Evolutionary conservation across 2,888 invertebrate species (phyloP).

Genomic region (Agrotis puta): DNA sequence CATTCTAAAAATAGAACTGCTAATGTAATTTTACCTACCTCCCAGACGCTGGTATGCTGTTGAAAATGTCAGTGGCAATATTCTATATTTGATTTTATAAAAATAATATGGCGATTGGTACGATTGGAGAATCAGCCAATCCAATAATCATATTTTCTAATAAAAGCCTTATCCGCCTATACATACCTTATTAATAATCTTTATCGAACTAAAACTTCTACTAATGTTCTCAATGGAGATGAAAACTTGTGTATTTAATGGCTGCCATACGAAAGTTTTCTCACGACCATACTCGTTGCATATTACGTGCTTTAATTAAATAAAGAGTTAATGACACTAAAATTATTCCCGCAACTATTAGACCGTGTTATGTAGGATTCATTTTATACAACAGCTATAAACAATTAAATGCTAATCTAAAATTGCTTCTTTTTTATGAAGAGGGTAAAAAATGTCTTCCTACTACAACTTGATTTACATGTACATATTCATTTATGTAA

Average conservation of each 20-base stretch:
- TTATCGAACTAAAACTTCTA: constrained; percentile 23
- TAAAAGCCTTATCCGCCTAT: constrained; percentile 1
- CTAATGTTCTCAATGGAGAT: constrained; percentile 31
- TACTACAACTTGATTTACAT: constrained; percentile 45
- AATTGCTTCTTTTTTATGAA: constrained; percentile 58
- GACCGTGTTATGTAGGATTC: constrained; percentile 40
- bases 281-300: constrained; percentile 59
- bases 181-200: constrained; percentile 34
- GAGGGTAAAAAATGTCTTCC: constrained; percentile 51
- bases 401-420: constrained; percentile 62
- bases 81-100: not conserved
- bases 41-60: not conserved
- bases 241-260: constrained; percentile 42
- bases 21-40: not conserved
- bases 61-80: not conserved
- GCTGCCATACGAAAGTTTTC: constrained; percentile 68
- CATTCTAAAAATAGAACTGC: not conserved
- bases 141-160: constrained; percentile 6
- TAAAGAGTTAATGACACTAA: constrained; percentile 62
- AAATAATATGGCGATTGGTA: not conserved
- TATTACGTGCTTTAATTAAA: constrained; percentile 59
- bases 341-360: constrained; percentile 54
- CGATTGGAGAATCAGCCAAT: not conserved
- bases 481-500: constrained; percentile 59
- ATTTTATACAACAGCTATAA: constrained; percentile 53